Percentiles rank a stretch among this genome's conserved stretches.
These are phyloP conservation scores for Apamea monoglypha DNA, from an alignment of 2,888 invertebrate species.

Conservation along the genomic window DNA sequence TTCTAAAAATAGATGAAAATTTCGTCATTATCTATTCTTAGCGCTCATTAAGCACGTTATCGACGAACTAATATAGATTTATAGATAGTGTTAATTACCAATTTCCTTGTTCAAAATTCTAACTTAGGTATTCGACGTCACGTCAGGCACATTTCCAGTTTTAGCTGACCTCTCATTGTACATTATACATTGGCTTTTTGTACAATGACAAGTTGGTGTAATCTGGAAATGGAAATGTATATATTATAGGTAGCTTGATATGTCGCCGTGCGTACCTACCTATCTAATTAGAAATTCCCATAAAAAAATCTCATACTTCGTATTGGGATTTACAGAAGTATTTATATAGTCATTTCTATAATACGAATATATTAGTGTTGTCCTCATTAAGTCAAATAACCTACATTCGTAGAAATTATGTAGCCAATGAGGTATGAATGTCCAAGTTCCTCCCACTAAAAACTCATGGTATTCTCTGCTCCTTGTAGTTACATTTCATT, in stretches of 20 bases:
- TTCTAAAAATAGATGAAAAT: conserved; percentile 28
- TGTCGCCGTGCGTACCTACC: too few species aligned
- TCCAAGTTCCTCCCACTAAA: background rate
- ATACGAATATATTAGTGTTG: background rate
- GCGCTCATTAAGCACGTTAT: conserved; percentile 21
- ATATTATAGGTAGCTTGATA: too few species aligned
- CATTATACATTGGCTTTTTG: too few species aligned
- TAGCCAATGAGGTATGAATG: background rate
- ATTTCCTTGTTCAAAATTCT: conserved; percentile 25
- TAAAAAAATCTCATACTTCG: background rate
- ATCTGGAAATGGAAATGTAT: too few species aligned
- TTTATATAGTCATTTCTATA: background rate
- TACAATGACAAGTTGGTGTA: too few species aligned
- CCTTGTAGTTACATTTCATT: background rate
- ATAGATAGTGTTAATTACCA: conserved; percentile 13
- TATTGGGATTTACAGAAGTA: background rate
- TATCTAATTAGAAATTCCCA: conserved; percentile 7
- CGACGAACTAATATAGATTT: conserved; percentile 1
- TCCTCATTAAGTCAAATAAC: background rate
- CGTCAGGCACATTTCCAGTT: too few species aligned
- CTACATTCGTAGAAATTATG: background rate
- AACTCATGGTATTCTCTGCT: background rate
- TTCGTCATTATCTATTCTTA: conserved; percentile 12
- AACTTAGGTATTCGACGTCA: too few species aligned
- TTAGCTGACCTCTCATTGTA: too few species aligned